Evolutionary conservation across 2,797 vertebrate genomes (phyloP).

Genomic region (Cuculus canorus): DNA sequence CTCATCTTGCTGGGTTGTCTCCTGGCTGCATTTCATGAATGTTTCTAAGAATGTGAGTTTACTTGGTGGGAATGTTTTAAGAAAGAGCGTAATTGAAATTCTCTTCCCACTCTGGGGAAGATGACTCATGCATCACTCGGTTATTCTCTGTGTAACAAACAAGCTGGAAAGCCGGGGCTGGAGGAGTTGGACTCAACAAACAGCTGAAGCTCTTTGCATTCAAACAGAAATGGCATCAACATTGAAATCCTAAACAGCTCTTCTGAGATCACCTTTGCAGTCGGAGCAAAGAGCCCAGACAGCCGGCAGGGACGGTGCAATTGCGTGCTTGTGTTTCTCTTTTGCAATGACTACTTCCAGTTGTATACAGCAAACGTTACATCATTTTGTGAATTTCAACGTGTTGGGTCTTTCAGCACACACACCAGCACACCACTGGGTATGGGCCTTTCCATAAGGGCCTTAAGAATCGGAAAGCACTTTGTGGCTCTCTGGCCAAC

Average conservation of each 20-base stretch:
- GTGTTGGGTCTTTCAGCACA: not conserved
- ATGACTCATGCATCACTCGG: not conserved
- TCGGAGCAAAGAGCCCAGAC: not conserved
- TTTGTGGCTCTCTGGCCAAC: not conserved
- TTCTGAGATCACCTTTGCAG: not conserved
- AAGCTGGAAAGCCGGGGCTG: not conserved
- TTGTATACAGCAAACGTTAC: constrained; percentile 24
- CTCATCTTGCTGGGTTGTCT: not conserved
- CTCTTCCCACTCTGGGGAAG: not conserved
- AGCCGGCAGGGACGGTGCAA: not conserved
- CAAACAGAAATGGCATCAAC: constrained; percentile 41
- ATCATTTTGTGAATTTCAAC: constrained; percentile 8
- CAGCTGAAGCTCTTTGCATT: constrained; percentile 15
- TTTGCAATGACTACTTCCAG: constrained; percentile 42
- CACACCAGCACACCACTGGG: not conserved
- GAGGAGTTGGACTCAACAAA: constrained; percentile 27
- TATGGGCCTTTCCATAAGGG: not conserved
- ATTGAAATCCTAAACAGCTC: constrained; percentile 27
- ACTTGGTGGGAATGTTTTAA: constrained; percentile 25
- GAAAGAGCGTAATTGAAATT: constrained; percentile 58
- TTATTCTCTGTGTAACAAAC: constrained; percentile 23
- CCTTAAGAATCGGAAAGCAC: not conserved
- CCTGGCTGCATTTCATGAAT: not conserved
- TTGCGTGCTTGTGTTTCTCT: constrained; percentile 18
- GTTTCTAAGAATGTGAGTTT: not conserved